Base-by-base conservation (phyloP, 2,113 vertebrate species). In the Xenopus laevis region DNA sequence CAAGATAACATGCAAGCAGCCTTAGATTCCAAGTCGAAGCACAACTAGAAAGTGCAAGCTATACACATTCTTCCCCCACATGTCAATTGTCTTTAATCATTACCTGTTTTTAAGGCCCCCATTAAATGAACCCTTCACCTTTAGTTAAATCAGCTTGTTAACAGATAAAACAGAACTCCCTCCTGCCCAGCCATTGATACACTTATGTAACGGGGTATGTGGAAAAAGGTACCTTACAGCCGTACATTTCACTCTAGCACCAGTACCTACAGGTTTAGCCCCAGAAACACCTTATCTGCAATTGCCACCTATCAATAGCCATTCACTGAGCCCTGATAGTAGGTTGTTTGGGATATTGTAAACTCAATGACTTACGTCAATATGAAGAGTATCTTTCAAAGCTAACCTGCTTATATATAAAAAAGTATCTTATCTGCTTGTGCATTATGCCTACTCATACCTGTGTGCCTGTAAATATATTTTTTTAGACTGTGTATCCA, bases 31-130 rank as follows among this genome's bases (percentile, higher is more conserved):
- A 50, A 21, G 23, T 27, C n/a, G n/a, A n/a, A n/a, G n/a, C n/a
- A n/a, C n/a, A n/a, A n/a, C n/a, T n/a, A 27, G 57, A 62, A 47
- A 30, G 20, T 74, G 72, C 72, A 58, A 60, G 40, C 23, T 53
- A 10, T 33, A 61, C 72, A 68, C 27, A 74, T 74, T 74, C 72
- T 63, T 67, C 53, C 20, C 55, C 60, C 57, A 13, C 52, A 58
- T 74, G 63, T 74, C 72, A 52, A 44, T 27, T 16, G 17, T 52
- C 40, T 74, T 58, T 74, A 74, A 74, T 68, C 55, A 74, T 74
- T 74, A 74, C 55, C 72, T 68, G 23, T 61, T 20, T 68, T 53
- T 15, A 33, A 65, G 4, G 20, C 40, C 64, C 60, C 20, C 72
- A 74, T 67, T 18, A 50, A 21, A 46, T 60, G 72, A 74, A 68